Evolutionary conservation across 2,113 vertebrate species (phyloP).

Genomic region (Passer montanus): DNA sequence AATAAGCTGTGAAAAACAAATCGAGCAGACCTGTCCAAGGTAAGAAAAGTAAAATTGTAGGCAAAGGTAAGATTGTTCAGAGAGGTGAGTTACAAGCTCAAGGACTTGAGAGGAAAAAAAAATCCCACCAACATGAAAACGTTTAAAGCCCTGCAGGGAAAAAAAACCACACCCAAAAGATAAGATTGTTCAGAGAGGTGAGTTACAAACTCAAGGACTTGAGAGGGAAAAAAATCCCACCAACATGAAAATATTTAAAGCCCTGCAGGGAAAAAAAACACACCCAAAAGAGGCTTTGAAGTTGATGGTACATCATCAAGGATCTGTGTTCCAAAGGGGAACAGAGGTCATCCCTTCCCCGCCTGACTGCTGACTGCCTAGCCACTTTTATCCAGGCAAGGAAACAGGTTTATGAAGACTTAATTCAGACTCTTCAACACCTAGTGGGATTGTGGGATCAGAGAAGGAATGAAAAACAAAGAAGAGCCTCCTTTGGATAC

Average conservation of each 20-base stretch:
- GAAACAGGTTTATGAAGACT: neutral
- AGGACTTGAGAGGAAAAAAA: neutral
- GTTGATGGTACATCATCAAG: neutral
- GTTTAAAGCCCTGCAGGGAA: neutral
- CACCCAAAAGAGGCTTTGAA: neutral
- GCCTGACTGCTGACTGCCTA: neutral
- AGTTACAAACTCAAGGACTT: neutral
- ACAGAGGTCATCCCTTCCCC: neutral
- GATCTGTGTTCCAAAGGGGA: neutral
- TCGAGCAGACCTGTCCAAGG: neutral
- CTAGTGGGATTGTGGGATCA: neutral
- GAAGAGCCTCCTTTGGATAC: neutral
- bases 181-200: too few species aligned
- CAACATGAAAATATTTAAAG: neutral
- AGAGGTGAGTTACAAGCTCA: neutral
- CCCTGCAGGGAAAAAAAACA: neutral
- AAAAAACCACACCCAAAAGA: neutral
- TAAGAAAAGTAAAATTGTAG: neutral
- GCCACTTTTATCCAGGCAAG: neutral
- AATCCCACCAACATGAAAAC: neutral
- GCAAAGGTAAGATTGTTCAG: neutral
- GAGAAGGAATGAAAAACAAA: neutral
- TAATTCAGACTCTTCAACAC: neutral
- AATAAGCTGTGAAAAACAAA: constrained; percentile 7
- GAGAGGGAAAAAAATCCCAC: neutral